These are phyloP conservation scores for Scaptomyza caliginosa DNA, from an alignment of 2,888 invertebrate genomes.

Conservation along the genomic window DNA sequence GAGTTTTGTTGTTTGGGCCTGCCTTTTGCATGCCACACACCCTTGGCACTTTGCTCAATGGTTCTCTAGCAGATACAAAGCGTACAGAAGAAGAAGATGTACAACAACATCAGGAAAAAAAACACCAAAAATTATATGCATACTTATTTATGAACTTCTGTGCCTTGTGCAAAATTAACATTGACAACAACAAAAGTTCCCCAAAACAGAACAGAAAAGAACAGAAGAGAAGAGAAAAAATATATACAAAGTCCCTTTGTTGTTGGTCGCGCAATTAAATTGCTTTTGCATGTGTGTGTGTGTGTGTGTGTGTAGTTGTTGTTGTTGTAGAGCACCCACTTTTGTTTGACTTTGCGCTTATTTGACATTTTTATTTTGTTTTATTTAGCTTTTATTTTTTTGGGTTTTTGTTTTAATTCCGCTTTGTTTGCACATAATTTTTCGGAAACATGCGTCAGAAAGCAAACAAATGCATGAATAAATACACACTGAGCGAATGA, in stretches of 20 bases:
- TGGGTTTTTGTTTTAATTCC: constrained; percentile 66
- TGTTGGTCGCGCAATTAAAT: constrained; percentile 72
- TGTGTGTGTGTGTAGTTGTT: constrained; percentile 29
- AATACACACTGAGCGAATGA: constrained; percentile 61
- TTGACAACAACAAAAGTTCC: constrained; percentile 65
- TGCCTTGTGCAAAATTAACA: constrained; percentile 67
- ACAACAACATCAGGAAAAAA: too few species aligned
- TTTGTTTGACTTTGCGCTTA: constrained; percentile 78
- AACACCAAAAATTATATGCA: constrained; percentile 50
- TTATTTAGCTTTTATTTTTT: constrained; percentile 10
- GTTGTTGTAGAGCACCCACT: constrained; percentile 19
- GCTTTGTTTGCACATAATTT: constrained; percentile 77
- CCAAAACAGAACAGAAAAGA: constrained; percentile 17
- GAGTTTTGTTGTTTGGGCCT: constrained; percentile 33
- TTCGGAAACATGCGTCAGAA: constrained; percentile 76
- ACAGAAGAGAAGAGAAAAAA: constrained; percentile 20
- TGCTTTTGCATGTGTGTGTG: constrained; percentile 51
- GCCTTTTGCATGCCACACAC: constrained; percentile 43
- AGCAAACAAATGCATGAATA: constrained; percentile 78
- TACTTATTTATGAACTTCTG: constrained; percentile 75
- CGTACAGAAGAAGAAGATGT: constrained; percentile 43
- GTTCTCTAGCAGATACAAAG: constrained; percentile 49
- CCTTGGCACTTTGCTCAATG: constrained; percentile 30
- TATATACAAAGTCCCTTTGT: constrained; percentile 38
- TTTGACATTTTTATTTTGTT: constrained; percentile 73